Base-by-base conservation (phyloP, 2,113 vertebrate genomes). In the Sakesphorus luctuosus region DNA sequence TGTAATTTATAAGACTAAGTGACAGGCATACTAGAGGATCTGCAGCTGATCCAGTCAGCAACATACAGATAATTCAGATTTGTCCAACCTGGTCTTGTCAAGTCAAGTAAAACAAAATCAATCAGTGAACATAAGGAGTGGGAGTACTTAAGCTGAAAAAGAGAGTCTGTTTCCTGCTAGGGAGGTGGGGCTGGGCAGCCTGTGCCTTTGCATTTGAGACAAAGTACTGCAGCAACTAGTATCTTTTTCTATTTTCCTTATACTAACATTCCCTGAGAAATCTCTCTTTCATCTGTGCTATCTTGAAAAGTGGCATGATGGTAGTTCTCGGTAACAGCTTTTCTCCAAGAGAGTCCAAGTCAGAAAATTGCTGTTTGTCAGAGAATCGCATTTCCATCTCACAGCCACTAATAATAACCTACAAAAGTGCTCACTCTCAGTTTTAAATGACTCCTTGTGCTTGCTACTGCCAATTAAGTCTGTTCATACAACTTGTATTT, bases 101-200 rank as follows among this genome's bases (percentile, higher is more conserved):
- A 96, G 91, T 96, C 91, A 91, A 91, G 86, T 49, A 94, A 94
- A 97, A 84, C 53, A 91, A 95, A 97, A 96, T 95, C 87, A 92
- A 87, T 96, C 83, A 97, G 50, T 79, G 43, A 95, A 89, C 53
- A 94, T 73, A 84, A 81, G 80, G 84, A 87, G 73, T 87, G 84
- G 89, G 91, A 94, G 56, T 77, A 92, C 56, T 95, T 95, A 77
- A 87, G 63, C 71, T 95, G 90, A 92, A 94, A 94, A 81, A 78
- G 69, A 84, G 46, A 84, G 56, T 38, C 75, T 88, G 59, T 84
- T 95, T 96, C 93, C 91, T 96, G 89, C 63, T 68, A 38, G 46
- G 35, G 56, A 55, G 87, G 25, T 68, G n/a, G 29, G 20, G 11
- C 59, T 89, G 21, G 38, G 13, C 62, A 94, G 79, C 33, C 47